Conservation (phyloP, 2,797 vertebrate genomes). For the Schizopygopsis pylzovi region DNA sequence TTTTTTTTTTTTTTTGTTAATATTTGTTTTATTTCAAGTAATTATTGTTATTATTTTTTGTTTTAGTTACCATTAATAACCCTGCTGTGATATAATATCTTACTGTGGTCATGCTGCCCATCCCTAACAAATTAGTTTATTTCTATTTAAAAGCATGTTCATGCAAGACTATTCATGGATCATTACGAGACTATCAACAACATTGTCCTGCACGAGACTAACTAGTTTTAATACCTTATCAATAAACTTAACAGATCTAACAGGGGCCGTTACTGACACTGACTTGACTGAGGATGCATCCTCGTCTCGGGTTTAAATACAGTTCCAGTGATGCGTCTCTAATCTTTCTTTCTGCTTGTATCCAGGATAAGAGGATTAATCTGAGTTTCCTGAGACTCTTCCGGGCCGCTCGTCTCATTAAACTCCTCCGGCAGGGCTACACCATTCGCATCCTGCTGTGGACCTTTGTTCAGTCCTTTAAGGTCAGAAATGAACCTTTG, state of each 20-base stretch:
- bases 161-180: constrained; percentile 17
- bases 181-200: constrained; percentile 9
- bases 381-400: constrained; percentile 95
- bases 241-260: constrained; percentile 1
- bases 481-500: constrained; percentile 76
- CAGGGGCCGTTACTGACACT: background rate
- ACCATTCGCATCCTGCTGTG: constrained; percentile 98
- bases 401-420: constrained; percentile 94
- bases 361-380: constrained; percentile 95
- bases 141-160: constrained; percentile 11
- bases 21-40: background rate
- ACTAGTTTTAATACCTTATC: constrained; percentile 33
- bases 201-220: constrained; percentile 47
- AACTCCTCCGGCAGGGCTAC: constrained; percentile 95
- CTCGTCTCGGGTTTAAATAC: background rate
- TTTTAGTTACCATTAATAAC: background rate
- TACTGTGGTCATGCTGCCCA: background rate
- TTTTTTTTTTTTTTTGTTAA: background rate
- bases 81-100: background rate
- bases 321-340: constrained; percentile 3
- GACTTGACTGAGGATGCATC: background rate
- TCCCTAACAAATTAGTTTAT: background rate
- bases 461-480: constrained; percentile 99
- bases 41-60: background rate
- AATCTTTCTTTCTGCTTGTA: constrained; percentile 40